Base-by-base conservation (phyloP, 2,797 vertebrate genomes). In the Gymnodraco acuticeps region DNA sequence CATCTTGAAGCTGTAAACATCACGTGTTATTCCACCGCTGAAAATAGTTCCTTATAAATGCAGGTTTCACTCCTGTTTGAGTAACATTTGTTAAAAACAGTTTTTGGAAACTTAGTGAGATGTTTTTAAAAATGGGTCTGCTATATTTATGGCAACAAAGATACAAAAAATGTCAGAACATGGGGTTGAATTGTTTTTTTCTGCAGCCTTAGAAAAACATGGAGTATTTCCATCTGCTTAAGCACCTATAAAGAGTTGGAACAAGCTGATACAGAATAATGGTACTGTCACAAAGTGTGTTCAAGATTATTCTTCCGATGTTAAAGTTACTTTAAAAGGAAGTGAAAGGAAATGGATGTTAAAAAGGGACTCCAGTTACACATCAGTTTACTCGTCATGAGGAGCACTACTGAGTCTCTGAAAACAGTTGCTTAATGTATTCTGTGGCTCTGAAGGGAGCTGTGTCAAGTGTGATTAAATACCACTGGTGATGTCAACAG, bases 391-490 rank as follows among this genome's bases (percentile, higher is more conserved):
- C 20, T 43, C 7, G 10, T 60, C 41, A 31, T 0, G 2, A 62
- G 23, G 27, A 47, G 60, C 23, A 62, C 23, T 31, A 17, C 17
- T 31, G 20, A 11, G 15, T 9, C 43, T 56, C 43, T 33, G 20
- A 45, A 51, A 58, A 23, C 45, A 17, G 12, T 50, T 50, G 55
- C 50, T 27, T 27, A 3, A 27, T 27, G 16, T 45, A 13, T 31
- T 45, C 9, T 70, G 15, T 68, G 45, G 43, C 20, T 14, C 20
- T 55, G 42, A 67, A 55, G 23, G 54, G 17, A 67, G 42, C 42
- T 56, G 45, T 12, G 42, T 47, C 41, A 19, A 19, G 64, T 45
- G 23, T 53, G 10, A 66, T 42, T 54, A 45, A 27, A 67, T 46
- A 46, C 31, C 48, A 52, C 41, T 19, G 53, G 33, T 66, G 64